phyloP scores from a whole-genome alignment of 2,797 vertebrate genomes.

The Enteromius radiatus region DNA sequence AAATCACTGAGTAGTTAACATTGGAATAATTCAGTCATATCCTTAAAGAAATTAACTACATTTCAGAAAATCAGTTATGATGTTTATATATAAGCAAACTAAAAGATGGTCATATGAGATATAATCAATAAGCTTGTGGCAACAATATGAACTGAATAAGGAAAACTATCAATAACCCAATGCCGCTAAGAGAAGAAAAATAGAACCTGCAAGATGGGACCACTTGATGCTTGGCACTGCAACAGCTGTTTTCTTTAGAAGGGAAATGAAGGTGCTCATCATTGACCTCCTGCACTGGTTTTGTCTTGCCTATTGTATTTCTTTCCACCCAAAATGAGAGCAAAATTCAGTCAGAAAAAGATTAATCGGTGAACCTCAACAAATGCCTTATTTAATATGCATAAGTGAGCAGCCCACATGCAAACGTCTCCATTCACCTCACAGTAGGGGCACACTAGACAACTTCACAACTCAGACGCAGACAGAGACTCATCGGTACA shows the following conservation, averaged over 20 bases:
- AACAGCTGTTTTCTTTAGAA: slow-evolving; percentile 48
- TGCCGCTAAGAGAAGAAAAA: slow-evolving; percentile 31
- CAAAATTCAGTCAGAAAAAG: slow-evolving; percentile 18
- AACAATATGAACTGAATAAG: neutral
- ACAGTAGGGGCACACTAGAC: slow-evolving; percentile 39
- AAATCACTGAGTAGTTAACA: neutral
- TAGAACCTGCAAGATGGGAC: slow-evolving; percentile 23
- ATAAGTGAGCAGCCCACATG: slow-evolving; percentile 3
- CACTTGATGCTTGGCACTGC: slow-evolving; percentile 24
- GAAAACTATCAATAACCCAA: neutral
- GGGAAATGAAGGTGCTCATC: slow-evolving; percentile 15
- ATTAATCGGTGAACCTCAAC: slow-evolving; percentile 31
- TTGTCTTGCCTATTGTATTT: slow-evolving; percentile 36
- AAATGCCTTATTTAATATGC: slow-evolving; percentile 50
- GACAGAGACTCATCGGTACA: slow-evolving; percentile 10
- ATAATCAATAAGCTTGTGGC: neutral
- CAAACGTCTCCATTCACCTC: slow-evolving; percentile 51
- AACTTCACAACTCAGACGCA: slow-evolving; percentile 39
- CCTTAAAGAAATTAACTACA: neutral
- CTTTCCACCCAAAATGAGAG: neutral
- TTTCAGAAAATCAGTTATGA: neutral
- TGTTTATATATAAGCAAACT: neutral
- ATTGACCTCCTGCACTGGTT: neutral
- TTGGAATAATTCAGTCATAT: neutral
- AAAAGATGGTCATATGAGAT: neutral